Base-by-base conservation (phyloP, 2,888 invertebrate genomes). In the Chironomus tentans region DNA sequence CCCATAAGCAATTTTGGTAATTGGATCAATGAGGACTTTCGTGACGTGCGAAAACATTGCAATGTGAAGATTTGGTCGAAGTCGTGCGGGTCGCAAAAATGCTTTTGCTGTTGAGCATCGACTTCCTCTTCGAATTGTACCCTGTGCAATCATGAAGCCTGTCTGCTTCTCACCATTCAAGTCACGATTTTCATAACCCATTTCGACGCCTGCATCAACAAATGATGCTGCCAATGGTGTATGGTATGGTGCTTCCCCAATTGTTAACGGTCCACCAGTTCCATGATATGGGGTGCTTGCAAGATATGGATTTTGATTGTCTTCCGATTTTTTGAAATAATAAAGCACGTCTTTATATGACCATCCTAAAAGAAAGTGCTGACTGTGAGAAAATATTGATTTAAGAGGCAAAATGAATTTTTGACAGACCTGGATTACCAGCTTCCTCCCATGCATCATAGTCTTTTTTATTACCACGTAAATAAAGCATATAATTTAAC, bases 321-420 rank as follows among this genome's bases (percentile, higher is more conserved):
- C 95, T 84, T 95, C 95, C 0, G 94, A 94, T 82, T 95, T 95
- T 81, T 93, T 94, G 83, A 95, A 95, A 80, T 94, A 95, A 79
- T 91, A 88, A 7, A 95, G 84, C 0, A 90, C 91, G 78, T 93
- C 91, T 73, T 90, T 87, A 79, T 90, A 91, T 4, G 92, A 89
- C 97, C 97, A 97, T 0, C 96, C 96, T 72, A 38, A 50, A 71
- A 71, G 38, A 38, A 38, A 38, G 10, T 38, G 38, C 38, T 38
- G 38, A 38, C 38, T 10, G 7, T 38, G 38, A 38, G 7, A 22
- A 65, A 22, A 21, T 24, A 12, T 65, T 65, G 13, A 12, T 13
- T 65, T 24, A 13, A 7, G 24, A 21, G 5, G 15, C 56, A 18
- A 56, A 7, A 56, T 18, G 7, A 38, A 56, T 15, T 56, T 13